Conservation (phyloP, 1,140 invertebrate species). For the Glomeris maerens region DNA sequence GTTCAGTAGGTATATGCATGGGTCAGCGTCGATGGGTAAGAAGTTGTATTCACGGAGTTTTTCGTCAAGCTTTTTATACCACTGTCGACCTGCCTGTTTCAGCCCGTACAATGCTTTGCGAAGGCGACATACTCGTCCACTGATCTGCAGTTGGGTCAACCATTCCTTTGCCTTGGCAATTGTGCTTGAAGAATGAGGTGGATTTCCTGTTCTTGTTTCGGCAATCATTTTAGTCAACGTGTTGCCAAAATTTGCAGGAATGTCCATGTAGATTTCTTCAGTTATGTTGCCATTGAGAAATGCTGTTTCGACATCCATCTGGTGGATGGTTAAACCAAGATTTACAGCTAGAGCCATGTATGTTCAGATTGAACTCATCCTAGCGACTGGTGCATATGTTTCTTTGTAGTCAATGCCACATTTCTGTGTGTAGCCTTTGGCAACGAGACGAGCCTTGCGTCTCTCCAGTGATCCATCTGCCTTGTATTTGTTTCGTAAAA, state of each 20-base stretch:
- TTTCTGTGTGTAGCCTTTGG: slow-evolving; percentile 27
- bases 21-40: too few species aligned
- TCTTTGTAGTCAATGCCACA: slow-evolving; percentile 28
- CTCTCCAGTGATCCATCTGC: slow-evolving; percentile 23
- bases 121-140: too few species aligned
- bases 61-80: too few species aligned
- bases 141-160: too few species aligned
- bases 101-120: too few species aligned
- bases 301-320: slow-evolving; percentile 25
- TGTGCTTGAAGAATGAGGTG: too few species aligned
- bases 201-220: too few species aligned
- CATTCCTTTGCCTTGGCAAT: too few species aligned
- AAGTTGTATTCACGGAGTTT: too few species aligned
- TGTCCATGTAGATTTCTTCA: slow-evolving; percentile 29
- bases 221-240: too few species aligned
- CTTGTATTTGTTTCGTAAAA: slow-evolving; percentile 25
- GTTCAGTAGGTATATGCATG: too few species aligned
- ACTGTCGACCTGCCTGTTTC: too few species aligned
- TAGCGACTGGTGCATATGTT: slow-evolving; percentile 26
- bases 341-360: slow-evolving; percentile 23
- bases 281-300: slow-evolving; percentile 27
- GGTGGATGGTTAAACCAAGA: slow-evolving; percentile 20
- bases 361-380: slow-evolving; percentile 24
- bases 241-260: slow-evolving; percentile 22
- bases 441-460: slow-evolving; percentile 29